A percentile compares a stretch with the other conserved stretches of the same genome.
These are phyloP conservation scores for Nematostella vectensis DNA, from an alignment of 92 coral and sea anemone genomes.

Conservation along the genomic window DNA sequence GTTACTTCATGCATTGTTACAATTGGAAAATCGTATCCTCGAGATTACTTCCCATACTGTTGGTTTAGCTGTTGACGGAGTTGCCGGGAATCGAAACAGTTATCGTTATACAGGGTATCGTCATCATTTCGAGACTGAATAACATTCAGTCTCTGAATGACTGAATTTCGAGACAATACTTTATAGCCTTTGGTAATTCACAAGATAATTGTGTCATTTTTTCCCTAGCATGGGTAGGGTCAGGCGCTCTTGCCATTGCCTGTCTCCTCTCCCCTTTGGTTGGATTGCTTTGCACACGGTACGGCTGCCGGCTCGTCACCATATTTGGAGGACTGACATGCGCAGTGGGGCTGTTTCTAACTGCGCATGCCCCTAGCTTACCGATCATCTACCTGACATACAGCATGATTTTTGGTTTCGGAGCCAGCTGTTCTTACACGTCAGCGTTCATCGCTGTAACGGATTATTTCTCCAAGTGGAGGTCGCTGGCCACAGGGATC, in stretches of 20 bases:
- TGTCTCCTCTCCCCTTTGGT: constrained; percentile 37
- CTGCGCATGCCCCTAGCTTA: constrained; percentile 43
- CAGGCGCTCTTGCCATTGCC: constrained; percentile 36
- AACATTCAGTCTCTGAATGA: too few species aligned
- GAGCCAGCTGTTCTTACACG: constrained; percentile 44
- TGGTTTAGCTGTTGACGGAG: too few species aligned
- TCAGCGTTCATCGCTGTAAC: constrained; percentile 47
- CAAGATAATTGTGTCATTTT: too few species aligned
- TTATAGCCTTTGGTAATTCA: too few species aligned
- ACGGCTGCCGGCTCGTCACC: constrained; percentile 36
- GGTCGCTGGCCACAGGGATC: constrained; percentile 51
- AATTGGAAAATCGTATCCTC: too few species aligned
- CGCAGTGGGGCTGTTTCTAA: constrained; percentile 38
- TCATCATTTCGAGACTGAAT: too few species aligned
- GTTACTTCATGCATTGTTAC: too few species aligned
- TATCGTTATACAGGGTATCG: too few species aligned
- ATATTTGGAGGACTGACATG: constrained; percentile 37
- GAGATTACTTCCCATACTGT: too few species aligned
- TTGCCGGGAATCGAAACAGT: too few species aligned
- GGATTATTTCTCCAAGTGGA: constrained; percentile 42
- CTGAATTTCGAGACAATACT: too few species aligned
- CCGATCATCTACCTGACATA: constrained; percentile 41
- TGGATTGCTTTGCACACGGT: constrained; percentile 32
- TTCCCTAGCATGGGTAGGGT: constrained; percentile 67
- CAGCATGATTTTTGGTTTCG: constrained; percentile 47